These are phyloP conservation scores for Philopotamus ludificatus DNA, from an alignment of 1,140 invertebrate genomes.

Conservation along the genomic window DNA sequence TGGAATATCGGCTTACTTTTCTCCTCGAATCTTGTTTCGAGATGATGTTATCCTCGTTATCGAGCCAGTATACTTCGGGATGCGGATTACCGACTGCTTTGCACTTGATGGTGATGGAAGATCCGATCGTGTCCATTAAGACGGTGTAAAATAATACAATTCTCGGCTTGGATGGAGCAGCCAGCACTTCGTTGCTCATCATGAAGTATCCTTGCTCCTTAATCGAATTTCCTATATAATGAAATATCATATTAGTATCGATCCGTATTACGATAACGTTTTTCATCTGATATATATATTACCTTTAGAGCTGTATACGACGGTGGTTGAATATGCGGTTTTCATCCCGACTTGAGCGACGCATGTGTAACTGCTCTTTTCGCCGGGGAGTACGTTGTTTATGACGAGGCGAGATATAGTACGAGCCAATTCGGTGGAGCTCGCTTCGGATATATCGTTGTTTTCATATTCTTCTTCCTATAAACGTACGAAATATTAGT, in stretches of 20 bases:
- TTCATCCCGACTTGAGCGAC: constrained; percentile 64
- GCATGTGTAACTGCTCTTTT: constrained; percentile 69
- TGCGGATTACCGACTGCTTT: constrained; percentile 63
- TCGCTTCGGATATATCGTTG: constrained; percentile 55
- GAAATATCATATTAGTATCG: too few relatives aligned
- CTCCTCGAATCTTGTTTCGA: constrained; percentile 52
- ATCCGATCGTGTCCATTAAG: constrained; percentile 61
- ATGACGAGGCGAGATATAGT: constrained; percentile 66
- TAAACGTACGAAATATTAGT: too few relatives aligned
- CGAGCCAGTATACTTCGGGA: constrained; percentile 67
- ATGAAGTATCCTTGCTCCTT: constrained; percentile 41
- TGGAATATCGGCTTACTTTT: constrained; percentile 47
- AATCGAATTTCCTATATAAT: neutral
- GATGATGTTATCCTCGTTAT: constrained; percentile 58
- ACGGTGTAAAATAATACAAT: constrained; percentile 57
- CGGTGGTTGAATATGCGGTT: constrained; percentile 56
- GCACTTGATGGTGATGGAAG: constrained; percentile 69
- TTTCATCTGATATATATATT: too few relatives aligned
- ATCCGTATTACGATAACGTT: too few relatives aligned
- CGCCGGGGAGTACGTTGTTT: constrained; percentile 58
- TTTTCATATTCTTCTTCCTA: constrained; percentile 49
- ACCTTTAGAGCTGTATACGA: constrained; percentile 52
- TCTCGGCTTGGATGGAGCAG: constrained; percentile 54
- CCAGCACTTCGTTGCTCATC: constrained; percentile 45
- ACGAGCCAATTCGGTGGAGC: constrained; percentile 57